Evolutionary conservation across 2,113 vertebrate genomes (phyloP).

Genomic region (Alexandromys fortis): DNA sequence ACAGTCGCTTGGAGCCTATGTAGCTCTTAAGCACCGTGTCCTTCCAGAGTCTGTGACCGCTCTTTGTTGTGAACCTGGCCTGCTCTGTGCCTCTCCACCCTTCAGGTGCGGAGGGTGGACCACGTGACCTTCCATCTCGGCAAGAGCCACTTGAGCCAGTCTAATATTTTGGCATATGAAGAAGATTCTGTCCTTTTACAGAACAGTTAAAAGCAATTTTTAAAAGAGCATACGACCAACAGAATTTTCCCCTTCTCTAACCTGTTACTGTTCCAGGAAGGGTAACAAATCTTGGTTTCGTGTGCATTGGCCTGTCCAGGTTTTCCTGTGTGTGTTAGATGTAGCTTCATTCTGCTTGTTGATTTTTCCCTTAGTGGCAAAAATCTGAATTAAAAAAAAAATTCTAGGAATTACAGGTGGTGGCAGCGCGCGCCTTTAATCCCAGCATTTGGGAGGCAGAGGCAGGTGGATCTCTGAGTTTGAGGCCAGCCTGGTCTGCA

Average conservation of each 20-base stretch:
- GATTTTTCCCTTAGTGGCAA: neutral
- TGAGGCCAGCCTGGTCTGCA: too few species aligned
- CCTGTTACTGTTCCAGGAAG: constrained; percentile 7
- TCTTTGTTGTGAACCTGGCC: neutral
- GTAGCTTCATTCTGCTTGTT: neutral
- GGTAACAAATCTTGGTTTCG: neutral
- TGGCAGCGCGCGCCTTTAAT: too few species aligned
- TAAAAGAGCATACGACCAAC: neutral
- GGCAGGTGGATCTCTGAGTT: too few species aligned
- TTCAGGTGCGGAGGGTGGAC: neutral
- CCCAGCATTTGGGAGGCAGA: too few species aligned
- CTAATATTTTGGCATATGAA: neutral
- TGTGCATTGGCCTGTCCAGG: neutral
- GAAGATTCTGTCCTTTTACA: neutral
- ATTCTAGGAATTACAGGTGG: too few species aligned
- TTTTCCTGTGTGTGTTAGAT: constrained; percentile 14
- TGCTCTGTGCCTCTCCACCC: neutral
- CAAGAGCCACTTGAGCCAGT: neutral
- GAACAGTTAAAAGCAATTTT: neutral
- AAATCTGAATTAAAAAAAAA: neutral
- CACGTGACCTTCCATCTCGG: neutral
- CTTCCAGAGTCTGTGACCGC: neutral
- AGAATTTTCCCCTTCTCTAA: neutral
- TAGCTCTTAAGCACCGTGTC: neutral
- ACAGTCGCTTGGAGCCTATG: neutral